Evolutionary conservation across 2,888 invertebrate genomes (phyloP).

Genomic region (Papilio protenor): DNA sequence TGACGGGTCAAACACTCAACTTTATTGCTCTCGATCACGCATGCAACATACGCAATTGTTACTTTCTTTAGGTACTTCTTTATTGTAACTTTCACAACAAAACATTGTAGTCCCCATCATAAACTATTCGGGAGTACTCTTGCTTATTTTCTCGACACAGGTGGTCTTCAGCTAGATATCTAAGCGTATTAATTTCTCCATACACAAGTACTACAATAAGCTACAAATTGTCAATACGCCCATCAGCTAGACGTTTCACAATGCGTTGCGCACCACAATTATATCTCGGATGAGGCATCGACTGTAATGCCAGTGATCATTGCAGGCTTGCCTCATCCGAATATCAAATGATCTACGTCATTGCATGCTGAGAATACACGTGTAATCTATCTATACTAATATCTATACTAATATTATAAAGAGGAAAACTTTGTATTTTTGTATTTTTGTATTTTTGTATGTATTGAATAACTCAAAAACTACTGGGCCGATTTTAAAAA

Average conservation of each 20-base stretch:
- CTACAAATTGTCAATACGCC: conserved; percentile 40
- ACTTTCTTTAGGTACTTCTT: neutral
- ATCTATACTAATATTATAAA: too few relatives aligned
- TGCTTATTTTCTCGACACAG: conserved; percentile 8
- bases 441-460: too few relatives aligned
- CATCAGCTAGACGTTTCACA: conserved; percentile 37
- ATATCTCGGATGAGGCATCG: conserved; percentile 27
- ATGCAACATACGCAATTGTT: conserved; percentile 8
- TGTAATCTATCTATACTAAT: too few relatives aligned
- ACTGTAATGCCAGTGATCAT: conserved; percentile 20
- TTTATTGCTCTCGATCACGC: conserved; percentile 41
- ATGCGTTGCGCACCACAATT: conserved; percentile 40
- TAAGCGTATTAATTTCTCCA: conserved; percentile 10
- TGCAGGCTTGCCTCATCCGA: conserved; percentile 35
- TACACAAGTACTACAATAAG: conserved; percentile 32
- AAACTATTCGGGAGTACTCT: neutral
- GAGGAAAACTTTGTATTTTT: too few relatives aligned
- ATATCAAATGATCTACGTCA: conserved; percentile 22
- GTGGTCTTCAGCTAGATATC: conserved; percentile 27
- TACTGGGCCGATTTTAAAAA: too few relatives aligned
- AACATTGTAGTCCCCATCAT: neutral
- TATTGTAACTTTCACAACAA: conserved; percentile 6
- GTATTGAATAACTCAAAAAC: too few relatives aligned
- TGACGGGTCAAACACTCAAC: conserved; percentile 24
- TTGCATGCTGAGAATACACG: neutral